Base-by-base conservation (phyloP, 2,113 vertebrate species). In the Neotoma lepida region DNA sequence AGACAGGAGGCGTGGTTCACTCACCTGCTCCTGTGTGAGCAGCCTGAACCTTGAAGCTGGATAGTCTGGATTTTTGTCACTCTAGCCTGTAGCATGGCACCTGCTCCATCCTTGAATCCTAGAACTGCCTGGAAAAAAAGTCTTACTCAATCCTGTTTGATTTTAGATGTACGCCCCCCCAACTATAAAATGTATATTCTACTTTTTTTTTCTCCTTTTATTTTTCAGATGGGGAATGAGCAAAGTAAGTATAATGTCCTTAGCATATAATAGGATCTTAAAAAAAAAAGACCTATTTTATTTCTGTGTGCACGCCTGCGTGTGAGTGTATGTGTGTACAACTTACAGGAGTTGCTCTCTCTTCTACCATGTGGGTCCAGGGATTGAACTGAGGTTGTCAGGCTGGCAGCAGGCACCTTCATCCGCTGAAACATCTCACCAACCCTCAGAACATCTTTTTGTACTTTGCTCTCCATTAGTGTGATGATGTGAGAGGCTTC, bases 201-300 rank as follows among this genome's bases (percentile, higher is more conserved):
- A 12, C 20, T 84, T 76, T 77, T 78, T 74, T 10, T 76, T 51
- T 46, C 20, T 12, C 35, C 6, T 24, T 66, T 46, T 85, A 28
- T 58, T 70, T 70, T 88, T 68, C n/a, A 3, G 74, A 17, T 91
- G 10, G 90, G 18, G 66, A 61, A 78, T 91, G 64, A 73, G 28
- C 77, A 76, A 95, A 89, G 41, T 88, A 78, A 73, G 61, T 88
- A 17, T 76, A 85, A 51, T 74, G 35, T 22, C 41, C 14, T 86
- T 41, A 73, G 41, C 30, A 58, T 84, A n/a, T 68, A 44, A 33
- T 41, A 64, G 24, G n/a, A 82, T 28, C 6, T 39, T 58, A 24
- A 46, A 78, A 14, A 74, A 46, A 54, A n/a, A 73, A 12, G 13
- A 41, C 14, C n/a, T 41, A 22, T 35, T 66, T 64, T 26, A 26